These are phyloP conservation scores for Lucilia sericata DNA, from an alignment of 1,140 invertebrate species.

Conservation along the genomic window DNA sequence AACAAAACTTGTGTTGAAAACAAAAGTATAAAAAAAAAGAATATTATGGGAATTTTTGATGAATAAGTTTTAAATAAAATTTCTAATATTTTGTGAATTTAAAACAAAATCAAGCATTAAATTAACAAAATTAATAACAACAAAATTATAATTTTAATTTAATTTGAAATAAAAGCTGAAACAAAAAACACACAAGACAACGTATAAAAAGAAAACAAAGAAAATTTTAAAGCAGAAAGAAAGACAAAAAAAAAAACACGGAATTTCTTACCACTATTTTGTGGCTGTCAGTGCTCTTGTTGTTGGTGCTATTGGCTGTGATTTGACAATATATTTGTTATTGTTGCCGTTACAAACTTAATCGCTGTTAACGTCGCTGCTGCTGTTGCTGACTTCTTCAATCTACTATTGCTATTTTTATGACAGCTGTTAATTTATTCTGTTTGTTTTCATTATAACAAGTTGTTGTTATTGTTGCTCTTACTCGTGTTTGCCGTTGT, in stretches of 20 bases:
- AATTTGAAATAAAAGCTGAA: neutral
- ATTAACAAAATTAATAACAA: neutral
- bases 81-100: neutral
- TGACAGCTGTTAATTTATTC: conserved; percentile 35
- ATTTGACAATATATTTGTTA: neutral
- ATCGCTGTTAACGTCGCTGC: neutral
- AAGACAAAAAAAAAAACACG: neutral
- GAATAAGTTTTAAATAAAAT: too few species aligned
- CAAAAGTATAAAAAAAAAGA: neutral
- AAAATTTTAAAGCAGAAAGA: neutral
- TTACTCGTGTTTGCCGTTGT: neutral
- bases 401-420: conserved; percentile 25
- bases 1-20: neutral
- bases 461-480: neutral
- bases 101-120: neutral
- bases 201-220: neutral
- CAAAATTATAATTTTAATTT: neutral
- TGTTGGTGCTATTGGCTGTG: neutral
- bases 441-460: neutral
- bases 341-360: neutral
- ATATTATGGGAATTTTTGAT: neutral
- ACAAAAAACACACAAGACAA: neutral
- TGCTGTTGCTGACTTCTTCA: neutral
- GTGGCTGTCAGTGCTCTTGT: neutral
- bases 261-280: neutral